Base-by-base conservation (phyloP, 2,797 vertebrate genomes). In the Rousettus madagascariensis region DNA sequence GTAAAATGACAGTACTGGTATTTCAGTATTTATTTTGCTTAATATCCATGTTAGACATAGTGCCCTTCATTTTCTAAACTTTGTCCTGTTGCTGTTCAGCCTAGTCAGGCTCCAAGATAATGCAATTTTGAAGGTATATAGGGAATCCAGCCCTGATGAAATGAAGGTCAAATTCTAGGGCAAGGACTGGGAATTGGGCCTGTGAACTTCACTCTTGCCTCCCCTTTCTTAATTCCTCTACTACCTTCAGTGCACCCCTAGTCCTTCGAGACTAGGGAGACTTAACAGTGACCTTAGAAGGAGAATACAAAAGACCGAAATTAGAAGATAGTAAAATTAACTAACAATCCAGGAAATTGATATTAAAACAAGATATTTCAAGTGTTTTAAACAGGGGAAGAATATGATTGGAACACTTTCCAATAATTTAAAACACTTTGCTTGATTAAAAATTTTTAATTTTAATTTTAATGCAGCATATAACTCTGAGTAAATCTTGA, bases 11-110 rank as follows among this genome's bases (percentile, higher is more conserved):
- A 71, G 38, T 53, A 63, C 10, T 87, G 41, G 5, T 51, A 91
- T 66, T 72, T 78, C 16, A n/a, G 20, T 69, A 66, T 38, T 91
- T 89, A 94, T 57, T 94, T 88, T 91, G 63, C 17, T 77, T 90
- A 71, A 68, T 59, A 86, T 1, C 57, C 16, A 49, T 15, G 22
- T 77, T 46, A 91, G 43, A 71, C 28, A 65, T 3, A 11, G n/a
- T 88, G 7, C 33, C 8, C 10, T 38, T 80, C 33, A 83, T 85
- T 95, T 94, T 63, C 43, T 74, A 84, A 90, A 36, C 28, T 57
- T 66, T 72, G 28, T 43, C 33, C 59, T 59, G 16, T 2, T 46
- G 89, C 41, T 79, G 13, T 51, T 83, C 36, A 88, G 63, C 24
- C 57, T 57, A 3, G 19, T 46, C 2, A 63, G 68, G 33, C 41